Conservation (phyloP, 2,888 invertebrate species). For the Pegoplata infirma region DNA sequence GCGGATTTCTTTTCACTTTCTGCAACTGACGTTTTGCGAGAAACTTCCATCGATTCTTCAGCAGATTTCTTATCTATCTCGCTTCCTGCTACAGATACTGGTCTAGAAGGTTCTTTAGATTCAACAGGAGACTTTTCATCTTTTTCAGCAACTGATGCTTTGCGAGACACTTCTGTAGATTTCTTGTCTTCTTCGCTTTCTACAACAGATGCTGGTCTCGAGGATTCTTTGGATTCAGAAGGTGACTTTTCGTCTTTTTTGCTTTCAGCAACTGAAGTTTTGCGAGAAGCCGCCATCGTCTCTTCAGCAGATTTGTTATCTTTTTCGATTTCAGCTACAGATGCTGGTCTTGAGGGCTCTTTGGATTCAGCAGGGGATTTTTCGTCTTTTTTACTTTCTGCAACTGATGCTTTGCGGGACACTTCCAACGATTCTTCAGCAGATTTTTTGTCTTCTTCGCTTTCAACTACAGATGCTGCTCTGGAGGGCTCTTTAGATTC, state of each 20-base stretch:
- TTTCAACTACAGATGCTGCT: slow-evolving; percentile 51
- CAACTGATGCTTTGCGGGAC: slow-evolving; percentile 21
- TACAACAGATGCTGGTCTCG: slow-evolving; percentile 5
- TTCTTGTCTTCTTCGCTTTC: slow-evolving; percentile 24
- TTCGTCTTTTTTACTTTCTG: slow-evolving; percentile 33
- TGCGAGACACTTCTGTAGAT: slow-evolving; percentile 48
- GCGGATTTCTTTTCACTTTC: slow-evolving; percentile 25
- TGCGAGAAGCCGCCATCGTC: slow-evolving; percentile 54
- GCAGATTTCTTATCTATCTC: slow-evolving; percentile 55
- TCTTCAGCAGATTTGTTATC: slow-evolving; percentile 51
- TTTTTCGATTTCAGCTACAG: slow-evolving; percentile 56
- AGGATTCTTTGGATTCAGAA: slow-evolving; percentile 14
- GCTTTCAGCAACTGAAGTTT: slow-evolving; percentile 58
- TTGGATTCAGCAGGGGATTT: slow-evolving; percentile 32
- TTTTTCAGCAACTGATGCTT: slow-evolving; percentile 59
- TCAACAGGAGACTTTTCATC: slow-evolving; percentile 51
- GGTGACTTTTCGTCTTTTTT: slow-evolving; percentile 21
- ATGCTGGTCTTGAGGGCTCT: slow-evolving; percentile 31
- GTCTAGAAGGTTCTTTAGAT: slow-evolving; percentile 31
- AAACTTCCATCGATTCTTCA: neutral
- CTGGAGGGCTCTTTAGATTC: slow-evolving; percentile 63
- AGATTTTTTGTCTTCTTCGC: slow-evolving; percentile 24
- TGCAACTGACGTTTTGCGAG: slow-evolving; percentile 32
- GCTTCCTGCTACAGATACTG: slow-evolving; percentile 48
- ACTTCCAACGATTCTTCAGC: slow-evolving; percentile 51